These are phyloP conservation scores for Conus canariensis DNA, from an alignment of 2,888 invertebrate genomes.

Conservation along the genomic window DNA sequence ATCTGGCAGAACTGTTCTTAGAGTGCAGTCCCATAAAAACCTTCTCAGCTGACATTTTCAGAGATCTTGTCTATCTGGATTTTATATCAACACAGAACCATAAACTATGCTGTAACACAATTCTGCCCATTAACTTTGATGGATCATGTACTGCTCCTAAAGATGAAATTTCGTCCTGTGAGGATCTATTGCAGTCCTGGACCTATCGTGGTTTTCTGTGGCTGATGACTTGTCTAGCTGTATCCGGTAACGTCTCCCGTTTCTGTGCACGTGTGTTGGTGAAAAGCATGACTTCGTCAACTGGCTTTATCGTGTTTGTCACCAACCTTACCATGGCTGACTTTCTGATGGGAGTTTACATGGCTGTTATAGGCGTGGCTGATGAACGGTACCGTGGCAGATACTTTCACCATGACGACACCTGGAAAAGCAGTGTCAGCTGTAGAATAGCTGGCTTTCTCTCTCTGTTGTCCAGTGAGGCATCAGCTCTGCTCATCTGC, in stretches of 20 bases:
- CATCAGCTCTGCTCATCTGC: not conserved
- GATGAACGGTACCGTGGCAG: not conserved
- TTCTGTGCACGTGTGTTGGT: not conserved
- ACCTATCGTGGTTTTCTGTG: conserved; percentile 3
- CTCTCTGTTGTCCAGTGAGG: conserved; percentile 7
- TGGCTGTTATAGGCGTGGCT: too few relatives aligned
- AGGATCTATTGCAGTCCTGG: not conserved
- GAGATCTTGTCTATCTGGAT: not conserved
- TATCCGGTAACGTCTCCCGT: not conserved
- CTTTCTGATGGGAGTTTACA: too few relatives aligned
- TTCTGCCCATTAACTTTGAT: not conserved
- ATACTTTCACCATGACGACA: not conserved
- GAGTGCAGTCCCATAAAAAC: not conserved
- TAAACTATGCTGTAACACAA: not conserved
- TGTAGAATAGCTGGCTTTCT: conserved; percentile 13
- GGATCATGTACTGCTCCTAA: not conserved
- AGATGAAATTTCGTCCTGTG: conserved; percentile 1
- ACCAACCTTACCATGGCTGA: not conserved
- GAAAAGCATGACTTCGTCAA: not conserved
- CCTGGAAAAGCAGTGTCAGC: not conserved
- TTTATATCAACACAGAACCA: not conserved
- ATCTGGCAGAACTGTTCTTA: not conserved
- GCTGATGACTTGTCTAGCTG: not conserved
- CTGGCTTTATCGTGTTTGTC: not conserved
- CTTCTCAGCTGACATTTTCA: not conserved